Evolutionary conservation across 2,888 invertebrate species (phyloP), one percentile per base, ranked within the genome.

Genomic region (Caenorhabditis panamensis): DNA sequence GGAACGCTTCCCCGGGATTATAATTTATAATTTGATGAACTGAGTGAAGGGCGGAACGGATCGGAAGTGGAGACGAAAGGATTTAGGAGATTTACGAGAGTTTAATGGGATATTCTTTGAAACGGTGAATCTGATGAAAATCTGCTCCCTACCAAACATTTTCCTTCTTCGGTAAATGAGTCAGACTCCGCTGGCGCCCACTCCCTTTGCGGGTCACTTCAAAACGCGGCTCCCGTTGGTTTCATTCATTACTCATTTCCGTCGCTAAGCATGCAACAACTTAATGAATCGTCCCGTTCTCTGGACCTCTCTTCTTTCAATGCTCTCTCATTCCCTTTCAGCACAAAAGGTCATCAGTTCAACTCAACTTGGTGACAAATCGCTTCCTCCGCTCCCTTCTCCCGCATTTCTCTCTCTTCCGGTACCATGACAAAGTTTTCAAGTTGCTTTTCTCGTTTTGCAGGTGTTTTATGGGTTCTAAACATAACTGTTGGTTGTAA

Each of bases 181-280:
- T 44, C 47, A 47, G 11, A 24, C 36, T 6, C 11, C n/a, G 28
- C n/a, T n/a, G n/a, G n/a, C n/a, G n/a, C n/a, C n/a, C n/a, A n/a
- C n/a, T n/a, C n/a, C n/a, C n/a, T n/a, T n/a, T n/a, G n/a, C n/a
- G n/a, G 54, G 62, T 54, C 13, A 59, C 75, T 54, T 59, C 66
- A 75, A 75, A 75, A 75, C 66, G 36, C 59, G 53, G 53, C 73
- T 58, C 47, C 64, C 41, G 64, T 64, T 37, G 37, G 9, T 11
- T 24, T 36, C 44, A 54, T 62, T 44, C 53, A 54, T 75, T 75
- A 75, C 75, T 75, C 75, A 75, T 75, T 75, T 75, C 75, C 75
- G 75, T 66, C 64, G 49, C 66, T 63, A 56, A 64, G 56, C 72
- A 58, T 41, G n/a, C n/a, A 22, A 28, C 24, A 9, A 66, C 66